phyloP scores from a whole-genome alignment of 2,113 vertebrate genomes.

The Chrysochloris asiatica region DNA sequence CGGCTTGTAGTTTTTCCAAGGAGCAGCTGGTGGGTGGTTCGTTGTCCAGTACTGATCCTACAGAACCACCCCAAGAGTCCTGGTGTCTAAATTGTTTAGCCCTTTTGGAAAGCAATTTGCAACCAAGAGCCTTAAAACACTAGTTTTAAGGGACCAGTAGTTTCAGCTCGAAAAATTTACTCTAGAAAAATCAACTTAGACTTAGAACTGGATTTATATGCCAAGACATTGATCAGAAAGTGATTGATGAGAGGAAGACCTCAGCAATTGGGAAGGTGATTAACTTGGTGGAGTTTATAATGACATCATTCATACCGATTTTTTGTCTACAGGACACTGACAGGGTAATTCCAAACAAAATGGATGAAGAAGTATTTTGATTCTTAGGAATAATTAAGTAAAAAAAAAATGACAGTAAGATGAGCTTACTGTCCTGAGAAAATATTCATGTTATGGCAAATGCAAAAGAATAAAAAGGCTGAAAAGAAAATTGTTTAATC shows the following conservation, averaged over 20 bases:
- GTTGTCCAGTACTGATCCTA: too few species aligned
- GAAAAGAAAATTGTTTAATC: background rate
- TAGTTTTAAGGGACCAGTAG: background rate
- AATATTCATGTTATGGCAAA: background rate
- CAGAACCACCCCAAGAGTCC: too few species aligned
- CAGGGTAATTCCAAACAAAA: background rate
- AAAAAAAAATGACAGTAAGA: slow-evolving; percentile 13
- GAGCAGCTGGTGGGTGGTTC: too few species aligned
- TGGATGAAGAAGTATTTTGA: background rate
- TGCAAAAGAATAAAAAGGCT: background rate
- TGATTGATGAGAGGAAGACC: background rate
- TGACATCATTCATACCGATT: background rate
- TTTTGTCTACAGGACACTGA: background rate
- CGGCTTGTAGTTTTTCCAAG: too few species aligned
- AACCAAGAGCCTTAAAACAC: background rate
- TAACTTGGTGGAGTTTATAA: background rate
- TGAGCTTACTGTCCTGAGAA: background rate
- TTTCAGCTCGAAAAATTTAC: background rate
- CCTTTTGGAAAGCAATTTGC: background rate
- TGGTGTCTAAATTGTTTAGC: too few species aligned
- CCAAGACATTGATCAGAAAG: background rate
- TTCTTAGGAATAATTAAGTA: background rate
- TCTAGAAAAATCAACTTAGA: background rate
- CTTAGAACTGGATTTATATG: background rate
- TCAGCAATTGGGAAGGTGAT: background rate